These are phyloP conservation scores for Balaeniceps rex DNA, from an alignment of 2,113 vertebrate species.

Conservation along the genomic window DNA sequence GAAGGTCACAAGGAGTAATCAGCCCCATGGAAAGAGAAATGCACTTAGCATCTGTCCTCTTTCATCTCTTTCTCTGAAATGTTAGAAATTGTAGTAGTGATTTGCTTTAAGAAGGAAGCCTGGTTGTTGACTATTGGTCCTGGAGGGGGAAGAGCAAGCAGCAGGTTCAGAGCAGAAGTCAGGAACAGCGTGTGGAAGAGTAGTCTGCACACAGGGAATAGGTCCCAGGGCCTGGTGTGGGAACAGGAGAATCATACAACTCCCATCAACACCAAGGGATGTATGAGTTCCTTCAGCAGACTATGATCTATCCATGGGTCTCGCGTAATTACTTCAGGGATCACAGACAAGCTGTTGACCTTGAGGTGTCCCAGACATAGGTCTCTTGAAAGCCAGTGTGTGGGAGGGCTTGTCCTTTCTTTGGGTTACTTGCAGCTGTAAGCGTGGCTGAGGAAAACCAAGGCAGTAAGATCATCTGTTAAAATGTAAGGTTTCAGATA, in stretches of 20 bases:
- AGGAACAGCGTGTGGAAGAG: not conserved
- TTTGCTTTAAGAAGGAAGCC: not conserved
- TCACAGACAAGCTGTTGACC: not conserved
- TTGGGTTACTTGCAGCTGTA: not conserved
- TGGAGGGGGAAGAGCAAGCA: not conserved
- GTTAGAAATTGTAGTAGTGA: not conserved
- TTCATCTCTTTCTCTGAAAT: not conserved
- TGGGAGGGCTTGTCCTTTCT: not conserved
- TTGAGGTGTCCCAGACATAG: not conserved
- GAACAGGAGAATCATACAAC: not conserved
- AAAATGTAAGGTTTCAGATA: not conserved
- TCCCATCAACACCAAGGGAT: not conserved
- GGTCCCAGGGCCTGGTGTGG: not conserved
- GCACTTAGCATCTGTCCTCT: accelerated
- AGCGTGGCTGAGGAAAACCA: not conserved
- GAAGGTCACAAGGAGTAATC: not conserved
- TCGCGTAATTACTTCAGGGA: not conserved
- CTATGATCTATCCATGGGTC: not conserved
- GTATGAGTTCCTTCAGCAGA: not conserved
- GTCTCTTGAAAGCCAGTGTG: not conserved
- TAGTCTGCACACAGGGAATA: not conserved
- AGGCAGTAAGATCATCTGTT: not conserved
- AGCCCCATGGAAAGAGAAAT: not conserved
- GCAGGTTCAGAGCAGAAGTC: not conserved
- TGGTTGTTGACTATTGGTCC: not conserved